Percentiles rank a stretch among this genome's conserved stretches.
These are phyloP conservation scores for Mormoops blainvillei DNA, from an alignment of 2,113 vertebrate genomes.

Conservation along the genomic window DNA sequence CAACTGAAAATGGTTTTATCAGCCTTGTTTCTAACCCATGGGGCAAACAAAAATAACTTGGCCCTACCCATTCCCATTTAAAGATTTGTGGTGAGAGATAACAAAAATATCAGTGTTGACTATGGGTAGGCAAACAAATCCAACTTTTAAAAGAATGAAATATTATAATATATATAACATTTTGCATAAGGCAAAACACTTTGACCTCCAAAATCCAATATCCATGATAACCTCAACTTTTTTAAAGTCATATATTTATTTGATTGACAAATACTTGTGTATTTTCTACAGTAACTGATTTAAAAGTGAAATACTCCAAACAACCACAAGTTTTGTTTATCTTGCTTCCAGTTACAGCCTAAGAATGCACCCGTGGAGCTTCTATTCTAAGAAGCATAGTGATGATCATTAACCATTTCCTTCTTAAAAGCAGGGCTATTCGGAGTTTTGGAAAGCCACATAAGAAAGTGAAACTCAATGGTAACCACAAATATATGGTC, in stretches of 20 bases:
- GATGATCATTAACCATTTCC: background rate
- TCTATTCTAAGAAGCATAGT: background rate
- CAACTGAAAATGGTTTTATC: constrained; percentile 41
- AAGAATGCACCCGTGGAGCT: background rate
- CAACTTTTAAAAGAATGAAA: background rate
- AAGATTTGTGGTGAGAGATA: background rate
- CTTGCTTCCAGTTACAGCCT: background rate
- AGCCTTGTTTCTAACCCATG: constrained; percentile 12
- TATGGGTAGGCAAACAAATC: background rate
- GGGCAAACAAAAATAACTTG: background rate
- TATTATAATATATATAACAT: background rate
- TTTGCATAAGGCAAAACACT: constrained; percentile 31
- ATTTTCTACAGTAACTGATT: background rate
- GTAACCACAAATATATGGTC: background rate
- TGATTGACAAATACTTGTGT: constrained; percentile 16
- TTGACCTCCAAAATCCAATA: background rate
- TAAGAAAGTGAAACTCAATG: background rate
- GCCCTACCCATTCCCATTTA: constrained; percentile 4
- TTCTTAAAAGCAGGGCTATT: background rate
- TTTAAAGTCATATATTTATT: background rate
- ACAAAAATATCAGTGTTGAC: background rate
- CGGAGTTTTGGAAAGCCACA: background rate
- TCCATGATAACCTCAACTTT: background rate
- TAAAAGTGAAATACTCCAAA: constrained; percentile 39
- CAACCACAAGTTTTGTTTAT: background rate